phyloP scores from a whole-genome alignment of 2,113 vertebrate species.

The Cricetomys ansorgei region DNA sequence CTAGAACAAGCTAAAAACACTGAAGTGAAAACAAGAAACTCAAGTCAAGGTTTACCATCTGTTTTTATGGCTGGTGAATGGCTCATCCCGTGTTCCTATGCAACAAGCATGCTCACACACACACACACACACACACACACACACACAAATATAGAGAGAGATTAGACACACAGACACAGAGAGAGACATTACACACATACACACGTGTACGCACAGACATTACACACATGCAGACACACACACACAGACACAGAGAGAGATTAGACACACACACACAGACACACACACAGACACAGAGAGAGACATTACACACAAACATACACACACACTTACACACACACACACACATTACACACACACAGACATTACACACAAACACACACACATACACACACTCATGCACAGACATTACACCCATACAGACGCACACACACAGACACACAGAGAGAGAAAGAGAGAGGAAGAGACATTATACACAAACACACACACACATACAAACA shows the following conservation, averaged over 20 bases:
- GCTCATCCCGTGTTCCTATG: background rate
- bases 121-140: background rate
- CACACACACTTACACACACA: too few species aligned
- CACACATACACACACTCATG: background rate
- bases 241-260: background rate
- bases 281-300: background rate
- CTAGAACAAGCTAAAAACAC: background rate
- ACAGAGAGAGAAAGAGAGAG: background rate
- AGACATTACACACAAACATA: background rate
- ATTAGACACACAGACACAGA: background rate
- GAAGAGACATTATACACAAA: background rate
- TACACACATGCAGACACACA: too few species aligned
- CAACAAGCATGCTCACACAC: background rate
- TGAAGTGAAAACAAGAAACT: slow-evolving; percentile 5
- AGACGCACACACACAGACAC: background rate
- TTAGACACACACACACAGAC: too few species aligned
- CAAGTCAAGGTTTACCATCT: background rate
- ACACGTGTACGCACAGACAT: too few species aligned
- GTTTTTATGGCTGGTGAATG: background rate
- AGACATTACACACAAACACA: too few species aligned
- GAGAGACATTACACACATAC: background rate
- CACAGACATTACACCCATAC: too few species aligned
- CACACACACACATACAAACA: background rate
- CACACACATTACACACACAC: background rate
- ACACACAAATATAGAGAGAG: background rate